Evolutionary conservation across 2,113 vertebrate species (phyloP), one percentile per base, ranked within the genome.

Genomic region (Zosterops borbonicus): DNA sequence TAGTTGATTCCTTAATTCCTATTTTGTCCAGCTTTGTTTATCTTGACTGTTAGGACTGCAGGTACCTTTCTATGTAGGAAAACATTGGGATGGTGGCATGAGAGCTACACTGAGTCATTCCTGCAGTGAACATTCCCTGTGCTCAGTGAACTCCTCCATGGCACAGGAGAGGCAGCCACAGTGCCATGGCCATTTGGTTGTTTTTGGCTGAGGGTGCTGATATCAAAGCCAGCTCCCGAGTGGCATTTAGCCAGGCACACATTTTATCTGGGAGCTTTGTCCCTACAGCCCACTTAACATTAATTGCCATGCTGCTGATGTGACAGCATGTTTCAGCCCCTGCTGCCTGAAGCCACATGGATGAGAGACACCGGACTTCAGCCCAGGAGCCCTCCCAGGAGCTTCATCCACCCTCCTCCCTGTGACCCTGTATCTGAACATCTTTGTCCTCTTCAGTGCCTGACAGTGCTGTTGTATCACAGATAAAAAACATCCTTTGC

Each of bases 401-500:
- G 44, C 59, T 76, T 71, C 81, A 55, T 67, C 53, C 6, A 6
- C 46, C 60, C 35, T 80, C 44, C 35, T 85, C 55, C 37, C 39
- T 49, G 27, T 2, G 4, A 49, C 21, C 67, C 46, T 64, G 11
- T 28, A 41, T 65, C 39, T 68, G 68, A 92, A 70, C n/a, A 86
- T 62, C 78, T 92, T 60, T 55, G 80, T 76, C 90, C 69, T 88
- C 90, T 92, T 67, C 0, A 0, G 11, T 69, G 64, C 73, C 83
- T 87, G 85, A 71, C 62, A 67, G 41, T 0, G 11, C 49, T 68
- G 64, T 47, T 68, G 44, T 76, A 87, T 74, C 20, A 8, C 39
- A 83, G 39, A 76, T 76, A 49, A 94, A 93, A 91, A 96, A 44
- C 79, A 75, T 64, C 62, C 64, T 74, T 80, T 58, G 71, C 87